Evolutionary conservation across 2,888 invertebrate species (phyloP).

Genomic region (Scaptomyza parva): DNA sequence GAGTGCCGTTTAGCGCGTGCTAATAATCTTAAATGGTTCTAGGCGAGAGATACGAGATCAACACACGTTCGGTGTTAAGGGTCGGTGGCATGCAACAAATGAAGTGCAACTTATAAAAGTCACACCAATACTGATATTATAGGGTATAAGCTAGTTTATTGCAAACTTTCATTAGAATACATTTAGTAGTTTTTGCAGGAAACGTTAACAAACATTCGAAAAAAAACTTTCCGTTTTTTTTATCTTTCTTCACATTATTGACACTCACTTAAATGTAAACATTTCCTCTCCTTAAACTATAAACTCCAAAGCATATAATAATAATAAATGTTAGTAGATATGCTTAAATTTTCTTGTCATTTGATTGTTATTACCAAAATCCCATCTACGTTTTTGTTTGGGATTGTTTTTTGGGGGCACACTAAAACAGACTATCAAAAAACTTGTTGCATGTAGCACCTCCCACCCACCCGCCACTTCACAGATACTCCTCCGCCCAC

Average conservation of each 20-base stretch:
- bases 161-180: too few relatives aligned
- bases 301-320: background rate
- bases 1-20: conserved; percentile 47
- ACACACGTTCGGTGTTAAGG: background rate
- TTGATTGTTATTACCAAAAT: conserved; percentile 21
- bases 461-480: background rate
- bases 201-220: too few relatives aligned
- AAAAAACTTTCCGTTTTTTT: background rate
- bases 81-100: too few relatives aligned
- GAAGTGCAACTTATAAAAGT: too few relatives aligned
- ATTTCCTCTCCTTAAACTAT: background rate
- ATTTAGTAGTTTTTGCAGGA: too few relatives aligned
- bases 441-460: conserved; percentile 53
- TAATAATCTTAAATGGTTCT: conserved; percentile 37
- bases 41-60: conserved; percentile 15
- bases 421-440: background rate
- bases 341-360: conserved; percentile 10
- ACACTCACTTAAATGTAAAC: background rate
- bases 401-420: conserved; percentile 17
- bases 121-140: too few relatives aligned
- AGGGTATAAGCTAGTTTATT: too few relatives aligned
- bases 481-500: conserved; percentile 5
- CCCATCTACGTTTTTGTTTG: conserved; percentile 11
- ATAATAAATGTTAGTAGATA: background rate
- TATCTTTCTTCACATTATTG: too few relatives aligned